Evolutionary conservation across 2,797 vertebrate genomes (phyloP).

Genomic region (Silurus lanzhouensis): DNA sequence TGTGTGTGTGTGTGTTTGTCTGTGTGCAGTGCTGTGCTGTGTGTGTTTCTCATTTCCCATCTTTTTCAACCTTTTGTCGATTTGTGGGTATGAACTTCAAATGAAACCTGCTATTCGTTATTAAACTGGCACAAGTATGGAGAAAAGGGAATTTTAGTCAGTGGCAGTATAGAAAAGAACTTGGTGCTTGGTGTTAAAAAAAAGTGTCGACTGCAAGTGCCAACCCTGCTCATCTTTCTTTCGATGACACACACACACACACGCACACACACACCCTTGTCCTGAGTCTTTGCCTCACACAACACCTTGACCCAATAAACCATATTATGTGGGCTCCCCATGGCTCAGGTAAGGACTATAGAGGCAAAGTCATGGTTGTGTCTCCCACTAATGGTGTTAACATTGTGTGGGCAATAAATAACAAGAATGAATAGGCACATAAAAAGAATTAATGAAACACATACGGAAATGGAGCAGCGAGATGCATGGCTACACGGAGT

Average conservation of each 20-base stretch:
- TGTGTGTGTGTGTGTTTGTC: background rate
- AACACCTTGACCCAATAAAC: conserved; percentile 80
- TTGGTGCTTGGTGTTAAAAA: background rate
- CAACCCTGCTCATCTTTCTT: conserved; percentile 17
- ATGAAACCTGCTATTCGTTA: conserved; percentile 67
- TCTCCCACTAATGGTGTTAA: conserved; percentile 85
- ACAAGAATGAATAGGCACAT: conserved; percentile 80
- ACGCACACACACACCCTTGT: conserved; percentile 45
- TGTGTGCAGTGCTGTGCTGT: conserved; percentile 45
- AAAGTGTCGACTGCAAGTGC: background rate
- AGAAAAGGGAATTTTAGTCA: conserved; percentile 54
- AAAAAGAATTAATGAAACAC: conserved; percentile 81
- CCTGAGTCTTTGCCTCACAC: conserved; percentile 57
- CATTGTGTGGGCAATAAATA: conserved; percentile 96
- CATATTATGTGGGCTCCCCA: conserved; percentile 65
- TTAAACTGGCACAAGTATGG: conserved; percentile 71
- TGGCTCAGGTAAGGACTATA: conserved; percentile 68
- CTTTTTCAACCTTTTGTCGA: conserved; percentile 58
- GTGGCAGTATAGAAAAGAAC: background rate
- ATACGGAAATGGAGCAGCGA: conserved; percentile 92
- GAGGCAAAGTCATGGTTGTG: conserved; percentile 76
- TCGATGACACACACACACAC: conserved; percentile 19
- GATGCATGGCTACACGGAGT: conserved; percentile 91
- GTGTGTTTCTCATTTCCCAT: conserved; percentile 46
- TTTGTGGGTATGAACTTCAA: conserved; percentile 75